Conservation (phyloP, 2,113 vertebrate genomes). For the Antigone vipio region DNA sequence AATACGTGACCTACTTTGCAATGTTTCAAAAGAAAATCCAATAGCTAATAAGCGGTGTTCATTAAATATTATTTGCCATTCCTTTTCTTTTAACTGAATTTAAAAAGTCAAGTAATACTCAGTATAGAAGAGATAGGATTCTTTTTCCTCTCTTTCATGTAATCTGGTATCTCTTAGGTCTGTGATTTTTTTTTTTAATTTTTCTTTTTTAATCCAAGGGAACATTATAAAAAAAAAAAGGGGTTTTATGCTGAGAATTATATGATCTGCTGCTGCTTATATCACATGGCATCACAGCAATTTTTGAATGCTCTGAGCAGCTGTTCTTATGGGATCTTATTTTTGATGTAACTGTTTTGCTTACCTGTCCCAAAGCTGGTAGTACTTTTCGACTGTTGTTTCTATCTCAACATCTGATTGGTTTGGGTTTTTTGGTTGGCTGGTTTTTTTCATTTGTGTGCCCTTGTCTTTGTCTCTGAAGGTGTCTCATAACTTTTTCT, state of each 20-base stretch:
- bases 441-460: neutral
- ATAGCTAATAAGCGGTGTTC: neutral
- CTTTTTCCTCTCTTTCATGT: neutral
- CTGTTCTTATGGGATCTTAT: neutral
- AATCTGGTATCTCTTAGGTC: neutral
- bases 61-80: neutral
- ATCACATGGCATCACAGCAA: neutral
- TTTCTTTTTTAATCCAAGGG: neutral
- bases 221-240: neutral
- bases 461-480: neutral
- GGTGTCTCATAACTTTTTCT: neutral
- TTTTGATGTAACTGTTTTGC: neutral
- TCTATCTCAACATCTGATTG: neutral
- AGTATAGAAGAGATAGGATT: neutral
- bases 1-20: slow-evolving; percentile 6
- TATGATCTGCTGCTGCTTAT: neutral
- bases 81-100: neutral
- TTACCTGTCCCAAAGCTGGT: neutral
- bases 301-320: neutral
- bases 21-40: slow-evolving; percentile 6
- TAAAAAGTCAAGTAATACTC: neutral
- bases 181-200: neutral
- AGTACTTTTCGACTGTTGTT: neutral
- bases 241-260: neutral
- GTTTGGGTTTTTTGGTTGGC: neutral